Evolutionary conservation across 2,113 vertebrate species (phyloP), one percentile per base, ranked within the genome.

Genomic region (Hyla sarda): DNA sequence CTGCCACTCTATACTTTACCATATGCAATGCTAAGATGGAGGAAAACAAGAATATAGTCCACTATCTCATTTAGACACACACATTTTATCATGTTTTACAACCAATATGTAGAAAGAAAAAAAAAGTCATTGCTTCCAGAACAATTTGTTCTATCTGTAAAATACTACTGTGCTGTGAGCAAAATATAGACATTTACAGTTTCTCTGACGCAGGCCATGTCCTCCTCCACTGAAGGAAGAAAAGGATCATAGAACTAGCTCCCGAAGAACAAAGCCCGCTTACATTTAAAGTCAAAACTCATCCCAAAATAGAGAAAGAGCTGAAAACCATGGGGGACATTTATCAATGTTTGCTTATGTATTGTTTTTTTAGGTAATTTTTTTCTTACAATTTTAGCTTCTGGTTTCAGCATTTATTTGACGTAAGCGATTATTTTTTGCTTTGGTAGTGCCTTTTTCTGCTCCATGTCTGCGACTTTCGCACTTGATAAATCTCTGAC

Each of bases 191-290:
- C 41, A 50, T 88, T 30, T 5, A 52, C 50, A 0, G 2, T 3
- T 21, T 3, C n/a, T 23, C 58, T 69, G 17, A 41, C 60, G 65
- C 83, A 84, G 83, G 83, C 83, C 83, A 50, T 50, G 73, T 76
- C 83, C 83, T 84, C 83, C 83, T 84, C 83, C 19, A 11, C 45
- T 30, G 10, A 81, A 62, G 73, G 58, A 75, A 65, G 56, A 65
- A 50, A 52, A 30, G 32, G 28, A 52, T 28, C 25, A 32, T 25
- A n/a, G 48, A 50, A 47, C n/a, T 6, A 67, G 17, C 5, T 13
- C 60, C 79, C 50, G 62, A 82, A 52, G 67, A 82, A 45, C 16
- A 81, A 58, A 81, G 28, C 34, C 14, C 78, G 37, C 58, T 65
- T 62, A n/a, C 41, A 65, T 45, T 60, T 0, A 16, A 62, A 14